Evolutionary conservation across 2,113 vertebrate species (phyloP).

Genomic region (Tupaia chinensis): DNA sequence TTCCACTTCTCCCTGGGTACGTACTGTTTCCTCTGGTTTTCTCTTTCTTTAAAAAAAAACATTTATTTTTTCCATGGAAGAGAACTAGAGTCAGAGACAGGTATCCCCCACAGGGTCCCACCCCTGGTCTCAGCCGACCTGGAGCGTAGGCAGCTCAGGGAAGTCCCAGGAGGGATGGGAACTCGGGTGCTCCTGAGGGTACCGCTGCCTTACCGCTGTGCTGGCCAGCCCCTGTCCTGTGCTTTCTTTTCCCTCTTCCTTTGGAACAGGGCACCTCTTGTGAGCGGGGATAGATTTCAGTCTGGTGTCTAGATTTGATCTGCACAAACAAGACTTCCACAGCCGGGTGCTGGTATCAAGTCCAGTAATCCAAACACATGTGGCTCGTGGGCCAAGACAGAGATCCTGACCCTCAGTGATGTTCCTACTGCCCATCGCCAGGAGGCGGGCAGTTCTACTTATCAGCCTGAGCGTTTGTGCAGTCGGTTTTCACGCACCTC

Average conservation of each 20-base stretch:
- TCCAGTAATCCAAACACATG: background rate
- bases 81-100: too few species aligned
- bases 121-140: too few species aligned
- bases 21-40: background rate
- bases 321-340: background rate
- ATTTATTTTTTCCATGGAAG: too few species aligned
- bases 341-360: background rate
- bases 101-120: too few species aligned
- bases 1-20: background rate
- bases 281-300: background rate
- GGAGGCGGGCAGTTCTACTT: background rate
- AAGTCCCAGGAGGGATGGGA: too few species aligned
- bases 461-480: background rate
- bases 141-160: too few species aligned
- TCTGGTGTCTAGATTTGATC: too few species aligned
- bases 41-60: too few species aligned
- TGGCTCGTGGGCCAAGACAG: background rate
- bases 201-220: too few species aligned
- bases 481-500: background rate
- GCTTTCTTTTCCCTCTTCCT: background rate
- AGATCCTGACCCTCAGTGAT: background rate
- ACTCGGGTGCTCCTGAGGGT: too few species aligned
- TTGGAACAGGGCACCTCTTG: background rate
- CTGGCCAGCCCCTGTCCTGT: too few species aligned
- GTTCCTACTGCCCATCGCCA: background rate